phyloP scores from a whole-genome alignment of 2,113 vertebrate species.

The Empidonax alnorum region DNA sequence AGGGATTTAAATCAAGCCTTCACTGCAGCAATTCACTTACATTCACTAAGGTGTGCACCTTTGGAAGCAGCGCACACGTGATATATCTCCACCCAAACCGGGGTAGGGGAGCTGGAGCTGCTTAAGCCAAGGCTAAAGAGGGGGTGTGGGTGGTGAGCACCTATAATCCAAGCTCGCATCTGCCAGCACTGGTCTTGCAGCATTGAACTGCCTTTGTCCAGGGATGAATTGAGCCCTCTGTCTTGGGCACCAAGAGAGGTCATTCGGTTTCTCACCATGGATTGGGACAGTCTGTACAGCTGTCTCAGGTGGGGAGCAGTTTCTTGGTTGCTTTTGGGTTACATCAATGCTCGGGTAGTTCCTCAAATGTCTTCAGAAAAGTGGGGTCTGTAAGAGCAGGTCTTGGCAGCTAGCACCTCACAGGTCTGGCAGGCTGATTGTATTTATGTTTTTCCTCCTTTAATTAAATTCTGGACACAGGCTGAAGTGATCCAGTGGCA shows the following conservation, averaged over 20 bases:
- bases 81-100: background rate
- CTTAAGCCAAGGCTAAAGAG: background rate
- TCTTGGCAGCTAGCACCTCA: background rate
- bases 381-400: background rate
- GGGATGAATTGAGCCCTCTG: background rate
- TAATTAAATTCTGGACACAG: constrained; percentile 30
- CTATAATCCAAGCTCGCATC: background rate
- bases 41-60: background rate
- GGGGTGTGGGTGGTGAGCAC: background rate
- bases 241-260: background rate
- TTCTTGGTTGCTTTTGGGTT: background rate
- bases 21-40: background rate
- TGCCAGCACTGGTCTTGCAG: background rate
- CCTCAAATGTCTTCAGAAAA: background rate
- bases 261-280: background rate
- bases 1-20: background rate
- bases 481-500: background rate
- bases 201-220: fast-evolving
- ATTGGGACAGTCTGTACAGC: background rate
- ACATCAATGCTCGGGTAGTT: background rate
- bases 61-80: background rate
- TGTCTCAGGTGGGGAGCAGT: background rate
- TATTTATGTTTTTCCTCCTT: constrained; percentile 24
- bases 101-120: background rate
- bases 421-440: background rate